Percentiles rank a stretch among this genome's conserved stretches.
Evolutionary conservation across 2,888 invertebrate species (phyloP).

Genomic region (Cheilosia vulpina): DNA sequence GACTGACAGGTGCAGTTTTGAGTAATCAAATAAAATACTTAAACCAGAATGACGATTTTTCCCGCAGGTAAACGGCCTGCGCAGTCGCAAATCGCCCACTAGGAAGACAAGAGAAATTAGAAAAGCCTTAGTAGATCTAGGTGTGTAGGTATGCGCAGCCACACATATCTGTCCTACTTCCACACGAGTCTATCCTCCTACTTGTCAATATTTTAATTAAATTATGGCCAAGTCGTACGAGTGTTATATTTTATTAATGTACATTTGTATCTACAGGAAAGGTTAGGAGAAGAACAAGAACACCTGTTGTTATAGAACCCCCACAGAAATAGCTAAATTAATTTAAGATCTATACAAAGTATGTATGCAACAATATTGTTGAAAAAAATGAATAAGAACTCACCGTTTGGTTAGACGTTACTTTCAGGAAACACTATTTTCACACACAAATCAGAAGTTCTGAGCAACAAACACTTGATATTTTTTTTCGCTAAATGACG

Average conservation of each 20-base stretch:
- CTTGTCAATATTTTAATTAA: slow-evolving; percentile 4
- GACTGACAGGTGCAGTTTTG: not conserved
- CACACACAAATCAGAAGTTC: slow-evolving; percentile 1
- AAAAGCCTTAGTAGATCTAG: not conserved
- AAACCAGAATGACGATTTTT: not conserved
- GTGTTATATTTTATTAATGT: slow-evolving; percentile 37
- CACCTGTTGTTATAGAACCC: slow-evolving; percentile 63
- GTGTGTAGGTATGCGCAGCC: not conserved
- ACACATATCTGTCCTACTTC: slow-evolving; percentile 4
- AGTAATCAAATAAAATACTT: too few relatives aligned
- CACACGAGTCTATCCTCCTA: not conserved
- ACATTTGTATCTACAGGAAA: slow-evolving; percentile 41
- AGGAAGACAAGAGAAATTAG: slow-evolving; percentile 18
- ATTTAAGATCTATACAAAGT: not conserved
- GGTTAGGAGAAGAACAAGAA: slow-evolving; percentile 28
- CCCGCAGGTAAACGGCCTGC: not conserved
- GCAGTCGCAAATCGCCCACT: slow-evolving; percentile 2
- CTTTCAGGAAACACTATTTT: slow-evolving; percentile 8
- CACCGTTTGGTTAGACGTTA: slow-evolving; percentile 27
- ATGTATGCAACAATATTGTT: not conserved
- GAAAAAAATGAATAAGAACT: slow-evolving; percentile 10
- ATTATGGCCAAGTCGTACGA: not conserved
- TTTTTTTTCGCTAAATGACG: slow-evolving; percentile 43
- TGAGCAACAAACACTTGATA: slow-evolving; percentile 40
- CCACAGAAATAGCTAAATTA: slow-evolving; percentile 20